Evolutionary conservation across 2,888 invertebrate species (phyloP).

Genomic region (Dynastes hyllus): DNA sequence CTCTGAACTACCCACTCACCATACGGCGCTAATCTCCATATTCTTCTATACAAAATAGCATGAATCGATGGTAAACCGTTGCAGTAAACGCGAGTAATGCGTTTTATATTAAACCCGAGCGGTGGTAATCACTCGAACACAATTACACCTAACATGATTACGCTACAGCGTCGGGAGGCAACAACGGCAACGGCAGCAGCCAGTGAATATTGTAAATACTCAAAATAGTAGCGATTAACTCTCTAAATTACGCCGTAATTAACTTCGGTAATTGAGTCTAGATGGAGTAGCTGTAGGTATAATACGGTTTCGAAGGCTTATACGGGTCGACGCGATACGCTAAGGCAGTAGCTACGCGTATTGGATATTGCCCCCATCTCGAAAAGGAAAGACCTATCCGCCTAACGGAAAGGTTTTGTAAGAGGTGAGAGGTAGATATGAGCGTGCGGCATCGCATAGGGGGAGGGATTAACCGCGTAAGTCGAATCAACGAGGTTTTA

Average conservation of each 20-base stretch:
- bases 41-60: too few relatives aligned
- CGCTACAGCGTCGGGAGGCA: background rate
- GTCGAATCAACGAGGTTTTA: constrained; percentile 46
- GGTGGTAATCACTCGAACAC: constrained; percentile 28
- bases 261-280: constrained; percentile 58
- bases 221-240: constrained; percentile 57
- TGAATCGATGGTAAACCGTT: background rate
- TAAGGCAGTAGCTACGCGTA: background rate
- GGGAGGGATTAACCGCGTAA: constrained; percentile 29
- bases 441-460: constrained; percentile 27
- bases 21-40: too few relatives aligned
- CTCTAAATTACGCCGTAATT: constrained; percentile 58
- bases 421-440: constrained; percentile 13
- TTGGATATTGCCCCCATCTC: background rate
- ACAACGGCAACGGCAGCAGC: background rate
- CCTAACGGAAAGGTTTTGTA: background rate
- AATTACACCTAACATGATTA: constrained; percentile 37
- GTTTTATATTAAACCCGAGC: constrained; percentile 16
- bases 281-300: constrained; percentile 14
- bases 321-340: constrained; percentile 17
- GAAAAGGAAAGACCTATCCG: constrained; percentile 3
- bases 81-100: background rate
- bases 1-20: too few relatives aligned
- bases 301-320: constrained; percentile 33
- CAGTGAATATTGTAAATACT: constrained; percentile 51